These are phyloP conservation scores for Lycocorax pyrrhopterus DNA, from an alignment of 2,113 vertebrate species.

Conservation along the genomic window DNA sequence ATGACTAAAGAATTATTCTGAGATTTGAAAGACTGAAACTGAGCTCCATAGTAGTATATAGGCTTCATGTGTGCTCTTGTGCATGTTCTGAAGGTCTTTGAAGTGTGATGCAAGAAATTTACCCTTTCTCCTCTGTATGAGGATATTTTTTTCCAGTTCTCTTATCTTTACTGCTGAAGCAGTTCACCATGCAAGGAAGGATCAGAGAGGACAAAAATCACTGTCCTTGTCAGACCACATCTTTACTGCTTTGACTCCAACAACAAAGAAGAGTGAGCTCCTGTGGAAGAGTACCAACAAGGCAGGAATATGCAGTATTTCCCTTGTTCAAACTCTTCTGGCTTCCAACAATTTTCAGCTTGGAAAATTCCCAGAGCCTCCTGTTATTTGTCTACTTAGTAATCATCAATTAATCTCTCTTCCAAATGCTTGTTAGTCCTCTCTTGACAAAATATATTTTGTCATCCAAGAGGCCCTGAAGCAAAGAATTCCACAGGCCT, in stretches of 20 bases:
- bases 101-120: neutral
- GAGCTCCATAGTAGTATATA: rapidly evolving
- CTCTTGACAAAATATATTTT: neutral
- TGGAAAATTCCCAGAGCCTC: neutral
- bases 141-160: neutral
- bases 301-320: neutral
- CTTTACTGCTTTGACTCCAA: neutral
- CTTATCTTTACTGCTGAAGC: neutral
- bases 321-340: neutral
- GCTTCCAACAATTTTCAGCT: neutral
- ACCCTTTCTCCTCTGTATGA: neutral
- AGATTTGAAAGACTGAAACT: neutral
- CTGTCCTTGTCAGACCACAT: neutral
- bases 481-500: neutral
- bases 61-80: neutral
- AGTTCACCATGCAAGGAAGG: neutral
- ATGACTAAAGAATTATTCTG: neutral
- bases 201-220: neutral
- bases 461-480: neutral
- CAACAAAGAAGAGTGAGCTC: neutral
- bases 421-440: neutral
- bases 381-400: neutral
- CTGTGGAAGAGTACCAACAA: neutral
- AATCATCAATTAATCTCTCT: neutral
- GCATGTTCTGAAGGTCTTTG: neutral